Conservation (phyloP, 2,888 invertebrate species). For the Dicycla oo region DNA sequence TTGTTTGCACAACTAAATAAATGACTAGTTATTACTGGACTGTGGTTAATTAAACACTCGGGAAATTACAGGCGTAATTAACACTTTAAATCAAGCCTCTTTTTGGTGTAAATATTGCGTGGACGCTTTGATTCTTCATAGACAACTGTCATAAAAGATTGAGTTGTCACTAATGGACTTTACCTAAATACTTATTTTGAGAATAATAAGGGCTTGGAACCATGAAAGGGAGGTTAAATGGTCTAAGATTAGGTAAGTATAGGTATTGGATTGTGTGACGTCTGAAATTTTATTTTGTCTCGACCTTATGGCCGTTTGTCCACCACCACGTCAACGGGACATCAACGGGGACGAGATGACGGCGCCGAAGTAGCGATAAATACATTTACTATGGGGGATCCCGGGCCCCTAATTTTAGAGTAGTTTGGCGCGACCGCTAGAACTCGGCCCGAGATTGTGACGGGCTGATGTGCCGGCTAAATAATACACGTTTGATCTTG, state of each 20-base stretch:
- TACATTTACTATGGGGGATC: no score
- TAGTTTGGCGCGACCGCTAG: no score
- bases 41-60: slow-evolving; percentile 48
- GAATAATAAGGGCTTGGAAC: background rate
- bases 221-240: background rate
- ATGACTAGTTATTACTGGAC: slow-evolving; percentile 55
- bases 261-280: background rate
- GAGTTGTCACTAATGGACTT: background rate
- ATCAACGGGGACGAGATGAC: no score
- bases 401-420: no score
- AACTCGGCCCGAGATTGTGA: no score
- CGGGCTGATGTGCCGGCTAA: no score
- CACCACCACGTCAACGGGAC: no score
- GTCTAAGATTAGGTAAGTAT: background rate
- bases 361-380: no score
- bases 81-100: slow-evolving; percentile 25
- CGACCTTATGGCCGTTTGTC: no score
- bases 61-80: slow-evolving; percentile 43
- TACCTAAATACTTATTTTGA: background rate
- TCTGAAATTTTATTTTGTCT: background rate
- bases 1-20: slow-evolving; percentile 53
- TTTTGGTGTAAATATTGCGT: slow-evolving; percentile 29
- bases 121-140: background rate
- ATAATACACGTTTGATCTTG: no score
- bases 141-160: background rate